A percentile compares a stretch with the other conserved stretches of the same genome.
Evolutionary conservation across 2,888 invertebrate species (phyloP).

Genomic region (Leucophora obtusa): DNA sequence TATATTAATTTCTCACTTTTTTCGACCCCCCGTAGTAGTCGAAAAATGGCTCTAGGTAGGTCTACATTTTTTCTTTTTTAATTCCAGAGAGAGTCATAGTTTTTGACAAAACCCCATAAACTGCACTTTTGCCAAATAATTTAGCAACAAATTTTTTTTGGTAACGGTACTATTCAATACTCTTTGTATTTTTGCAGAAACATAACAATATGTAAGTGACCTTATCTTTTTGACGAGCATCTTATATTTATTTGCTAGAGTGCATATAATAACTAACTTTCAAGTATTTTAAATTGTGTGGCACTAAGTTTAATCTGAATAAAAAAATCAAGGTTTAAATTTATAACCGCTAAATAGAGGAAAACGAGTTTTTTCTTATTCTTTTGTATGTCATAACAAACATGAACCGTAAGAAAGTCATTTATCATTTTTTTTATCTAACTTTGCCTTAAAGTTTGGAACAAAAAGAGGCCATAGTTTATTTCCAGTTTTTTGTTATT

Average conservation of each 20-base stretch:
- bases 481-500: constrained; percentile 15
- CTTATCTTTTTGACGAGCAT: too few species aligned
- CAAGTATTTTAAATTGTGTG: constrained; percentile 22
- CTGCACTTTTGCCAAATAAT: too few species aligned
- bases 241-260: constrained; percentile 15
- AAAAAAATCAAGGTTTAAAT: constrained; percentile 26
- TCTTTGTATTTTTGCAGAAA: too few species aligned
- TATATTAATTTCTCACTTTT: too few species aligned
- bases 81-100: too few species aligned
- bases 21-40: too few species aligned
- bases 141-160: too few species aligned
- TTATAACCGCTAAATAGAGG: constrained; percentile 42
- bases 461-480: constrained; percentile 33
- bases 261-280: constrained; percentile 15
- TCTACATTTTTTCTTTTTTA: too few species aligned
- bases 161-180: too few species aligned
- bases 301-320: constrained; percentile 22
- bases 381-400: background rate
- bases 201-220: too few species aligned
- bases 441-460: constrained; percentile 10
- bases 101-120: too few species aligned
- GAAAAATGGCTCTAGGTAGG: too few species aligned
- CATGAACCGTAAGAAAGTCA: constrained; percentile 15
- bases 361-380: constrained; percentile 23
- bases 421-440: constrained; percentile 45